Base-by-base conservation (phyloP, 2,797 vertebrate genomes). In the Centropyge bicolor region DNA sequence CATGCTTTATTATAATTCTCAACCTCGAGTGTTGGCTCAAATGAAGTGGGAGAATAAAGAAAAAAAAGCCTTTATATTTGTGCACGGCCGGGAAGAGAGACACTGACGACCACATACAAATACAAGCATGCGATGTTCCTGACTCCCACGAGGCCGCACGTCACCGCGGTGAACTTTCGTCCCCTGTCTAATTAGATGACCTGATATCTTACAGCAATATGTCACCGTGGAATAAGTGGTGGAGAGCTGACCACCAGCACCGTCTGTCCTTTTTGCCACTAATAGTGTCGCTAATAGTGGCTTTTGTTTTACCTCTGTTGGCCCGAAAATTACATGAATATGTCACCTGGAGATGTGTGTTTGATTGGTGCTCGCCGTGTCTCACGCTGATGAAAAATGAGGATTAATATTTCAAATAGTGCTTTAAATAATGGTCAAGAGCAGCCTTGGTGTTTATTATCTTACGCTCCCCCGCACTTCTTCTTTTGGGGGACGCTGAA, bases 131-230 rank as follows among this genome's bases (percentile, higher is more conserved):
- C 88, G 70, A 76, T 78, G 79, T 86, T 87, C 87, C 84, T 71
- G 70, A 85, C 91, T 92, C 89, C 85, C 86, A 88, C 90, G 72
- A 87, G 81, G 86, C 70, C 45, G 59, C 77, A 62, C 86, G 81
- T 94, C 92, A 91, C 89, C 86, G 90, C 91, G 90, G 90, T 91
- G 89, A 93, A 93, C 88, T 93, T 91, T 92, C 69, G 65, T 93
- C 90, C 89, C 87, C 80, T 76, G 82, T 91, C 89, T 93, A 92
- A 94, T 94, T 94, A 93, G 91, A 93, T 91, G 91, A 89, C 84
- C 88, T 80, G 82, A 88, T 85, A 90, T 89, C 88, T 90, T 83
- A 70, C 88, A 89, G 86, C 84, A 82, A 81, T 84, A 87, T 86
- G 84, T 86, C 86, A 79, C 78, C 64, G 85, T 60, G 79, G 78